A percentile compares a stretch with the other conserved stretches of the same genome.
phyloP scores from a whole-genome alignment of 2,797 vertebrate genomes.

The Okamejei kenojei region DNA sequence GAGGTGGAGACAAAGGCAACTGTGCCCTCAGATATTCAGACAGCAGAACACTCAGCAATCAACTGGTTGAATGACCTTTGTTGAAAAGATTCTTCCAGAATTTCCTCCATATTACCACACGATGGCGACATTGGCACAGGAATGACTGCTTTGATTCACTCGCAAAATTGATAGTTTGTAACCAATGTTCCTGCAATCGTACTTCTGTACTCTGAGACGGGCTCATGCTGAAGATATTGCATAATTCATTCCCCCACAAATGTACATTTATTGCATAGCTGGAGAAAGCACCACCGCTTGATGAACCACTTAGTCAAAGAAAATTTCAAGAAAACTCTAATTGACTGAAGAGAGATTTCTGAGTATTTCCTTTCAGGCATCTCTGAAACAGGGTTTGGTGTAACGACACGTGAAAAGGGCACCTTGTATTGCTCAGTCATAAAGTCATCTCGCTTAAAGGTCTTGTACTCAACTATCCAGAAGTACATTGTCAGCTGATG shows the following conservation, averaged over 20 bases:
- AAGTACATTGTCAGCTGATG: constrained; percentile 27
- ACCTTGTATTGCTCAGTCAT: constrained; percentile 34
- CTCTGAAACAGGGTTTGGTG: constrained; percentile 6
- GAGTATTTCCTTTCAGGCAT: constrained; percentile 16
- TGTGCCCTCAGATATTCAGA: not conserved
- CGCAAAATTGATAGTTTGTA: not conserved
- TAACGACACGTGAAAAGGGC: constrained; percentile 31
- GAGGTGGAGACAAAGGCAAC: not conserved
- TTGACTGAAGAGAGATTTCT: constrained; percentile 32
- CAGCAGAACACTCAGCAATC: not conserved
- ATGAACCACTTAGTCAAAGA: not conserved
- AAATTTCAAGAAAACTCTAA: constrained; percentile 10
- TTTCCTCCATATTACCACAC: not conserved
- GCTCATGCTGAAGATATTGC: constrained; percentile 26
- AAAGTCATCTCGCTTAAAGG: constrained; percentile 26
- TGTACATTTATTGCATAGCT: not conserved
- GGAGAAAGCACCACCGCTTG: not conserved
- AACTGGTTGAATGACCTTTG: not conserved
- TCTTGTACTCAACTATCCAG: constrained; percentile 9
- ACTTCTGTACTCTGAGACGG: constrained; percentile 7
- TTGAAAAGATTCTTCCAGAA: not conserved
- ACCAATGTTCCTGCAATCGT: not conserved
- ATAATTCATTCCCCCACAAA: not conserved
- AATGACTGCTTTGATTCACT: constrained; percentile 14
- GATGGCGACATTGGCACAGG: constrained; percentile 24